Percentiles rank a stretch among this genome's conserved stretches.
These are phyloP conservation scores for Tenthredo mesomela DNA, from an alignment of 2,888 invertebrate genomes.

Conservation along the genomic window DNA sequence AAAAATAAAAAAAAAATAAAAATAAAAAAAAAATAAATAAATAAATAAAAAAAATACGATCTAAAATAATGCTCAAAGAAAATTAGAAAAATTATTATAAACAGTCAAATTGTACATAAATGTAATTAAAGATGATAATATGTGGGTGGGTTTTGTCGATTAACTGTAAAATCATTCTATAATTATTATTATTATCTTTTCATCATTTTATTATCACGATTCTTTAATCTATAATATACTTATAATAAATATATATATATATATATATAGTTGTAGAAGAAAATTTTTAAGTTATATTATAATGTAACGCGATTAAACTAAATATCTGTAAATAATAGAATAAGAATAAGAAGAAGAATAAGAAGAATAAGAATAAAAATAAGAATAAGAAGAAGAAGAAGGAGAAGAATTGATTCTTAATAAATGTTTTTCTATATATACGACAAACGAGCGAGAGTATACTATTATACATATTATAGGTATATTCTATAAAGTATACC, in stretches of 20 bases:
- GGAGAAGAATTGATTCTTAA: too few relatives aligned
- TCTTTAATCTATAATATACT: background rate
- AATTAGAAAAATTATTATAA: background rate
- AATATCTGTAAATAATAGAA: background rate
- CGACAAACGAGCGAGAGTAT: conserved; percentile 3
- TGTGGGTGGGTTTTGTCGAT: conserved; percentile 9
- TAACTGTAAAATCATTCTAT: conserved; percentile 23
- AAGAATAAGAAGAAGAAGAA: background rate
- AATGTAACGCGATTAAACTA: background rate
- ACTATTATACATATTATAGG: background rate
- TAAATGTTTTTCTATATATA: background rate
- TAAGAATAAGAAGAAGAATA: background rate
- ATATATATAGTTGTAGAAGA: background rate
- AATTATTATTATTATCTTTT: background rate
- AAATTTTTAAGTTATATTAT: background rate
- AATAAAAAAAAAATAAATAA: too few relatives aligned
- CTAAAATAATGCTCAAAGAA: background rate
- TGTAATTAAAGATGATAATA: conserved; percentile 4
- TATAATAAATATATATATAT: too few relatives aligned
- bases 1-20: too few relatives aligned
- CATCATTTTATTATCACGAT: background rate
- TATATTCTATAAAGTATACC: conserved; percentile 1
- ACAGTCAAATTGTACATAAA: conserved; percentile 21
- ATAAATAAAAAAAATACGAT: conserved; percentile 28
- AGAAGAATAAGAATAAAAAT: background rate